Conservation (phyloP, 2,113 vertebrate genomes). For the Murina feae region DNA sequence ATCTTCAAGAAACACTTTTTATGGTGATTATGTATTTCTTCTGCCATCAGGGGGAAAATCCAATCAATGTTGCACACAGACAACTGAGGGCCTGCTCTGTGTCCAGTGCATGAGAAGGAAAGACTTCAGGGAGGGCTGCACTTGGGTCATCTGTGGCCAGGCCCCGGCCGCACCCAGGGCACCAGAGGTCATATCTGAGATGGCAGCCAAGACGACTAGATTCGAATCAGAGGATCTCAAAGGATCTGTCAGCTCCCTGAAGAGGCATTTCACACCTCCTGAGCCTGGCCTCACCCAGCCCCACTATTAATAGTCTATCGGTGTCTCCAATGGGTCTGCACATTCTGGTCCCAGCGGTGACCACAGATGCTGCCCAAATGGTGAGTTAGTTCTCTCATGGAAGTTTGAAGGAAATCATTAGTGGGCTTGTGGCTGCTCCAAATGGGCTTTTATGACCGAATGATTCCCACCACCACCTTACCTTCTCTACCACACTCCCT, state of each 20-base stretch:
- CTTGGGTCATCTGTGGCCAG: neutral
- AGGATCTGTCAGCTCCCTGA: neutral
- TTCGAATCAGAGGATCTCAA: neutral
- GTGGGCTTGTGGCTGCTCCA: neutral
- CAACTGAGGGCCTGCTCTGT: fast-evolving
- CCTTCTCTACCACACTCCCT: neutral
- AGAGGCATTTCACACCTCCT: neutral
- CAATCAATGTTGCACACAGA: neutral
- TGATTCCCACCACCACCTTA: fast-evolving
- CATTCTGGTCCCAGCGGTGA: neutral
- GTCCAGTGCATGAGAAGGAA: fast-evolving
- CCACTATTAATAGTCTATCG: neutral
- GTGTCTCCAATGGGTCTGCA: neutral
- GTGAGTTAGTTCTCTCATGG: neutral
- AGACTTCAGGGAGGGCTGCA: fast-evolving
- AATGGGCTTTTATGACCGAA: neutral
- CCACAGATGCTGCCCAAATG: neutral
- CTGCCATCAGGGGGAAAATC: neutral
- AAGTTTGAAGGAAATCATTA: neutral
- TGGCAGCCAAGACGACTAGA: neutral
- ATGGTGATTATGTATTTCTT: constrained; percentile 14
- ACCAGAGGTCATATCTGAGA: neutral
- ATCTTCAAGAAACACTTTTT: constrained; percentile 39
- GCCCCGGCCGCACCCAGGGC: neutral
- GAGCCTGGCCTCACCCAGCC: neutral